Evolutionary conservation across 2,888 invertebrate genomes (phyloP).

Genomic region (Dastarcus helophoroides): DNA sequence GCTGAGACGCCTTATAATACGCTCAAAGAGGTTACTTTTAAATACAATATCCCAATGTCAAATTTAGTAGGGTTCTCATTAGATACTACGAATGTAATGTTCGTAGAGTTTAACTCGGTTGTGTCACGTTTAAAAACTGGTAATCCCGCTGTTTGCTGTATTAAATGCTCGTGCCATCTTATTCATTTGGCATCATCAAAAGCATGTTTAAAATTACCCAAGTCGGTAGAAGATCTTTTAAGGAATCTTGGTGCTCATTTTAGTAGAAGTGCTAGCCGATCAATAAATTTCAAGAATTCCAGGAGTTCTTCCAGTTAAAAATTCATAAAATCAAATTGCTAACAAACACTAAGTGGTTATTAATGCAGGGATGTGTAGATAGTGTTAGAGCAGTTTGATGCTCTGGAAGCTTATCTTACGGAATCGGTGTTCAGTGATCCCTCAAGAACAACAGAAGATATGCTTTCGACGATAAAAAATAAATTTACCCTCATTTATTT

Average conservation of each 20-base stretch:
- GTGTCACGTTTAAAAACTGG: no score
- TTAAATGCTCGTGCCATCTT: no score
- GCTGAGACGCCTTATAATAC: not conserved
- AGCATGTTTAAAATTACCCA: no score
- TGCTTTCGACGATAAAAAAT: conserved; percentile 18
- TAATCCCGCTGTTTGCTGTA: no score
- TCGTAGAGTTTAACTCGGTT: no score
- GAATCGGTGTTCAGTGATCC: conserved; percentile 20
- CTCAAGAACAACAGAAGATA: conserved; percentile 16
- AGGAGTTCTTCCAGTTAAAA: no score
- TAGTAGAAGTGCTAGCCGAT: not conserved
- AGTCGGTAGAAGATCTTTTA: no score
- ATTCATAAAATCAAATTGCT: conserved; percentile 19
- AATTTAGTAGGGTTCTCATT: no score
- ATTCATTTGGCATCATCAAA: no score
- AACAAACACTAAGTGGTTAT: conserved; percentile 20
- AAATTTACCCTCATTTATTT: conserved; percentile 20
- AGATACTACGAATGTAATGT: no score
- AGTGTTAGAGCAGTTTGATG: conserved; percentile 23
- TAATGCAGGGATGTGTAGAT: no score
- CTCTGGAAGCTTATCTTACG: conserved; percentile 22
- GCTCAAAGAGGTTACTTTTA: not conserved
- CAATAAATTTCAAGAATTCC: not conserved
- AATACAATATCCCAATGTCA: conserved; percentile 1
- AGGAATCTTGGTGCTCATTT: no score